A percentile compares a stretch with the other conserved stretches of the same genome.
Evolutionary conservation across 2,888 invertebrate genomes (phyloP).

Genomic region (Plagodis dolabraria): DNA sequence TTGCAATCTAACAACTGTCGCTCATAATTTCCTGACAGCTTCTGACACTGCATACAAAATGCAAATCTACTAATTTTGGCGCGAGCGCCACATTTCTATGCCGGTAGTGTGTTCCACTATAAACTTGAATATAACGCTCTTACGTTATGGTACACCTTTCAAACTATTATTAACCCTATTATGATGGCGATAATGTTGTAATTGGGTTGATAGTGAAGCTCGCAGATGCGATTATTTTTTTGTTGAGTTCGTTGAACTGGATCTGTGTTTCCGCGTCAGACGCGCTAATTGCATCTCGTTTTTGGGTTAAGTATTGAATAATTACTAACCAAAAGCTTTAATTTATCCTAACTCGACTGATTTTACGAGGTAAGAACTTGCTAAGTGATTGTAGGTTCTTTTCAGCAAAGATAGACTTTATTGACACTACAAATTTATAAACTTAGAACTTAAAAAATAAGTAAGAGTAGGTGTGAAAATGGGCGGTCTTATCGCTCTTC

Average conservation of each 20-base stretch:
- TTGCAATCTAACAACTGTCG: conserved; percentile 47
- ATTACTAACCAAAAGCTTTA: conserved; percentile 21
- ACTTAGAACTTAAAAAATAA: too few species aligned
- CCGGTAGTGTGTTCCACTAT: conserved; percentile 41
- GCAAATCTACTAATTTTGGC: conserved; percentile 37
- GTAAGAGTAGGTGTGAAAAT: too few species aligned
- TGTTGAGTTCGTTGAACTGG: conserved; percentile 65
- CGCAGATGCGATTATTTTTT: conserved; percentile 50
- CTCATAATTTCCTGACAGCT: conserved; percentile 41
- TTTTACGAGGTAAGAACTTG: too few species aligned
- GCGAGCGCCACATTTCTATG: conserved; percentile 46
- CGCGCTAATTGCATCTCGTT: conserved; percentile 11
- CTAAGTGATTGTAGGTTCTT: too few species aligned
- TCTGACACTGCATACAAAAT: conserved; percentile 40
- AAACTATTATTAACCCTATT: conserved; percentile 20
- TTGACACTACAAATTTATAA: too few species aligned
- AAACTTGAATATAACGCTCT: conserved; percentile 47
- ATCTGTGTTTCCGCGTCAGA: conserved; percentile 44
- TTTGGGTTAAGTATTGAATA: conserved; percentile 13
- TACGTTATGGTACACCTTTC: conserved; percentile 34
- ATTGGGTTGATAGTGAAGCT: conserved; percentile 28
- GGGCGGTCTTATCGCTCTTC: too few species aligned
- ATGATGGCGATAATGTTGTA: conserved; percentile 17
- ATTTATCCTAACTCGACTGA: conserved; percentile 1
- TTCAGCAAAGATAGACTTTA: too few species aligned